Base-by-base conservation (phyloP, 1,140 invertebrate species). In the Gonatopus flavifemur region DNA sequence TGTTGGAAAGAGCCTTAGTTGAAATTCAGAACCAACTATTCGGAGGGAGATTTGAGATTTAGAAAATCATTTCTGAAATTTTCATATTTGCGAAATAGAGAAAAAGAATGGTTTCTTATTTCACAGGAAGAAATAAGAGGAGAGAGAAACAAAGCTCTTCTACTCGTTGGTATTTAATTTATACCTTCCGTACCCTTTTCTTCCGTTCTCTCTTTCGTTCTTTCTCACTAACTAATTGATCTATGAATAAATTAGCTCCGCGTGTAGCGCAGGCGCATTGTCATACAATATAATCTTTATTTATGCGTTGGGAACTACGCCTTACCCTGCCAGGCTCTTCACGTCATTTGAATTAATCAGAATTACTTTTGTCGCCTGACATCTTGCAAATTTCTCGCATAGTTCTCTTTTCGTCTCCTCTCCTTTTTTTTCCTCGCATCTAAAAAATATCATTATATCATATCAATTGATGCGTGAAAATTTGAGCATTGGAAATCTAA, bases 141-240 rank as follows among this genome's bases (percentile, higher is more conserved):
- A n/a, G n/a, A n/a, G n/a, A n/a, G n/a, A n/a, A n/a, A n/a, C n/a
- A n/a, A n/a, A n/a, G n/a, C n/a, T n/a, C n/a, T n/a, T n/a, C n/a
- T n/a, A n/a, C n/a, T n/a, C n/a, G n/a, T n/a, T n/a, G n/a, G n/a
- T n/a, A 21, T 20, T 36, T 36, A 46, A 45, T 46, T 36, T 47
- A 20, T 25, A 12, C 15, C 10, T 21, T 13, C 3, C 42, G 20
- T 3, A 31, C 12, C 10, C 16, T 5, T 24, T n/a, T 1, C 31
- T 19, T 16, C 37, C 6, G 24, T 28, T 9, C 1, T 40, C 15
- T 33, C n/a, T 16, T 33, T 16, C 38, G 21, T 44, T 35, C 31
- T 38, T 55, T n/a, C n/a, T n/a, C n/a, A n/a, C n/a, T n/a, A n/a
- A n/a, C n/a, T 55, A 55, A 61, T 61, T 55, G 58, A 58, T 58